Conservation (phyloP, 2,113 vertebrate species). For the Cyphotilapia sp. region DNA sequence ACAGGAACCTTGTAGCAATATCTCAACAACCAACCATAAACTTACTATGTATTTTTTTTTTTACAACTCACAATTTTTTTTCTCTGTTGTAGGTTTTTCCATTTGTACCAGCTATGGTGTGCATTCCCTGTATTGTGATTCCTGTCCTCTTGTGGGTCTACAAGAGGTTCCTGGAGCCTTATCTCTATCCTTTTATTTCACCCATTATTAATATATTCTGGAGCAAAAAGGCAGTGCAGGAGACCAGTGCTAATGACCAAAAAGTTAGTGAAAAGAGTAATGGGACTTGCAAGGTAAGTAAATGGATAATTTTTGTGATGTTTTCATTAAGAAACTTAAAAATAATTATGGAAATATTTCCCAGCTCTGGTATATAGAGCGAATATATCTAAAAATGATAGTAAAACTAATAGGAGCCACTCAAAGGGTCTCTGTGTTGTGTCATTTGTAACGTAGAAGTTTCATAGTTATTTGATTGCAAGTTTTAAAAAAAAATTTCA, state of each 20-base stretch:
- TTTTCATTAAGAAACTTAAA: not conserved
- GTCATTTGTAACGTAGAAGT: not conserved
- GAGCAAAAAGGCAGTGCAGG: conserved; percentile 73
- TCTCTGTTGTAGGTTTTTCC: not conserved
- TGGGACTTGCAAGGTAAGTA: conserved; percentile 67
- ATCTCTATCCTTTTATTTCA: conserved; percentile 84
- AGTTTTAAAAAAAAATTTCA: not conserved
- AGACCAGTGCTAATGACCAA: conserved; percentile 9
- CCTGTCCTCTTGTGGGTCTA: conserved; percentile 93
- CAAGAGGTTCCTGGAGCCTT: conserved; percentile 92
- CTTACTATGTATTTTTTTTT: not conserved
- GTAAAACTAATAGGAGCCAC: not conserved
- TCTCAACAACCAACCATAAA: not conserved
- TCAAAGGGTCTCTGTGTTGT: not conserved
- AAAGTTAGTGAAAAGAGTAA: conserved; percentile 25
- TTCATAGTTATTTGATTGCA: not conserved
- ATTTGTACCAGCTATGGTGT: conserved; percentile 80
- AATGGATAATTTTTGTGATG: not conserved
- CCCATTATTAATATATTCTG: conserved; percentile 80
- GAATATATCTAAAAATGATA: not conserved
- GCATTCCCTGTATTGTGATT: conserved; percentile 97
- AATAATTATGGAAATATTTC: not conserved
- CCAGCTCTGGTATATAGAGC: not conserved
- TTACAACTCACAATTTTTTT: not conserved
- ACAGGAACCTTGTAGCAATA: not conserved